Base-by-base conservation (phyloP, 2,113 vertebrate species). In the Bothrops jararaca region DNA sequence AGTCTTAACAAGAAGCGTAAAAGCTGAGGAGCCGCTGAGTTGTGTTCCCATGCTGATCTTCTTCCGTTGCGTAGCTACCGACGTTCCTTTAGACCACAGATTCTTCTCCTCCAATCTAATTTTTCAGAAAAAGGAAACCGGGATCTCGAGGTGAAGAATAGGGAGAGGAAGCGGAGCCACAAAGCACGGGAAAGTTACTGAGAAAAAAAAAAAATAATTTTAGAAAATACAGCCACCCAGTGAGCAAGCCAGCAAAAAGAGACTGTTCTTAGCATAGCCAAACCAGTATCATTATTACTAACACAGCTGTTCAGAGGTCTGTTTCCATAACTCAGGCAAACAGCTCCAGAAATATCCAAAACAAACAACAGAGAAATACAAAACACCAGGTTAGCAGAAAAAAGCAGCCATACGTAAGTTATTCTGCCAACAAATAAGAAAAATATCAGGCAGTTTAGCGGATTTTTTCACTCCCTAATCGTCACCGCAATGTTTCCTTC, bases 311-410 rank as follows among this genome's bases (percentile, higher is more conserved):
- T 95, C 89, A 91, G 34, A 20, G 0, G 0, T 56, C 94, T 88
- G 48, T 4, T 89, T 64, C 93, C 94, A 54, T 74, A 93, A n/a
- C 52, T 91, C 54, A 54, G 29, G 90, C 88, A 91, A 95, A 29
- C 34, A 94, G 93, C 42, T 80, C 92, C 93, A 92, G 60, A 93
- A 95, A 94, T 23, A 90, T 90, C 90, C 93, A 93, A 92, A 0
- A 93, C 42, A 48, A 88, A 92, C 2, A 69, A 0, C 1, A 0
- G 42, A 89, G 89, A 88, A 94, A 56, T 56, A 92, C 42, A 86
- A 89, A 89, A 52, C 0, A 4, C 90, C 0, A 0, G 85, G 58
- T 89, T 93, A 50, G 91, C 0, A 2, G 54, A 80, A 69, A 1
- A 8, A 89, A 0, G 39, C 29, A 34, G 88, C 90, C 74, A 29